Evolutionary conservation across 2,113 vertebrate species (phyloP).

Genomic region (Callospermophilus lateralis): DNA sequence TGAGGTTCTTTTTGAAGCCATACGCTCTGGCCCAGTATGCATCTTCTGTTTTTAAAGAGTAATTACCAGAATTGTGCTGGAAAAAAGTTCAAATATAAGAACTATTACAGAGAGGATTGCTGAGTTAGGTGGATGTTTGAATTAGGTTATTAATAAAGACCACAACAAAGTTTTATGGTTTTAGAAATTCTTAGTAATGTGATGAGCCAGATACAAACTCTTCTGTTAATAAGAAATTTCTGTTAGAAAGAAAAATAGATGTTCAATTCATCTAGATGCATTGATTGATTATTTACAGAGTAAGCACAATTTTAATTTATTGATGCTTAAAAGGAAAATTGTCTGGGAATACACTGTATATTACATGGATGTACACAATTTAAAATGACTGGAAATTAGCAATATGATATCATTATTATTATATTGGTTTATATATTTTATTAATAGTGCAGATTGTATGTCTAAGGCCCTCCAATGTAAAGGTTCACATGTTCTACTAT

Average conservation of each 20-base stretch:
- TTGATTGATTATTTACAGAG: not conserved
- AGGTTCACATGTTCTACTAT: not conserved
- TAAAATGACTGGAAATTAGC: not conserved
- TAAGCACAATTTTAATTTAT: not conserved
- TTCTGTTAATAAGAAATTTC: not conserved
- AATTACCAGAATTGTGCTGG: not conserved
- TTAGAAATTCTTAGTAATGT: not conserved
- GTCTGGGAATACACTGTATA: not conserved
- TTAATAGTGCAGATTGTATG: not conserved
- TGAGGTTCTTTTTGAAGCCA: conserved; percentile 19
- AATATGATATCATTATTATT: not conserved
- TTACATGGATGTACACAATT: not conserved
- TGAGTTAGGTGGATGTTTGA: not conserved
- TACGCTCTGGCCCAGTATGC: not conserved
- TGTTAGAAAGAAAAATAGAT: conserved; percentile 8
- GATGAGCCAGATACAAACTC: not conserved
- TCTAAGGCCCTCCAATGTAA: not conserved
- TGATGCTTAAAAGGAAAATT: not conserved
- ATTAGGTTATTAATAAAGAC: conserved; percentile 10
- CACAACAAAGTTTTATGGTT: not conserved
- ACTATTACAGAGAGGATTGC: not conserved
- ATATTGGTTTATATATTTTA: not conserved
- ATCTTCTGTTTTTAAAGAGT: conserved; percentile 44
- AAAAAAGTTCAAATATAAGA: not conserved
- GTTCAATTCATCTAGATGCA: not conserved